These are phyloP conservation scores for Coregonus ussuriensis DNA, from an alignment of 2,797 vertebrate genomes.

Conservation along the genomic window DNA sequence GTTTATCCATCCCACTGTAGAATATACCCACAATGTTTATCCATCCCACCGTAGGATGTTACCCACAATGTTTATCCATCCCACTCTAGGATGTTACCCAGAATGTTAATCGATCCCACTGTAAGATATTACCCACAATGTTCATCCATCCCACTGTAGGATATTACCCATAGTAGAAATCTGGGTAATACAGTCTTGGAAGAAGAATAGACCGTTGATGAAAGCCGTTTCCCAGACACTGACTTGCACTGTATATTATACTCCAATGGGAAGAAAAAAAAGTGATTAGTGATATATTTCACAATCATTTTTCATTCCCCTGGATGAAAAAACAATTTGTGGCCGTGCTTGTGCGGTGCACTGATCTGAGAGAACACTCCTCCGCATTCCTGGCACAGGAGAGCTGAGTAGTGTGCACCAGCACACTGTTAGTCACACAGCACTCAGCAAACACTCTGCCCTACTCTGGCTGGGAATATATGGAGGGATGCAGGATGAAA, in stretches of 20 bases:
- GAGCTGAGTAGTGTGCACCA: slow-evolving; percentile 42
- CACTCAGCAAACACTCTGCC: slow-evolving; percentile 55
- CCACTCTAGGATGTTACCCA: background rate
- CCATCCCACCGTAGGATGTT: background rate
- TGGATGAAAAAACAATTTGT: slow-evolving; percentile 40
- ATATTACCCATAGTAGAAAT: background rate
- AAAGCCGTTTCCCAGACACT: slow-evolving; percentile 7
- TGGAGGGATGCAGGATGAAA: slow-evolving; percentile 56
- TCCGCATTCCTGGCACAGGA: slow-evolving; percentile 56
- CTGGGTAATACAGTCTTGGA: background rate
- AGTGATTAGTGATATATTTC: background rate
- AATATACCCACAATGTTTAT: too few relatives aligned
- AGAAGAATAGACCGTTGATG: slow-evolving; percentile 6
- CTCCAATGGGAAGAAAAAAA: slow-evolving; percentile 30
- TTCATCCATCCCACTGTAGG: background rate
- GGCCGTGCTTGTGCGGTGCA: slow-evolving; percentile 19
- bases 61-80: background rate
- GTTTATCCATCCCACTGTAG: too few relatives aligned
- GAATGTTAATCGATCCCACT: background rate
- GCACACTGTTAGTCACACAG: slow-evolving; percentile 44
- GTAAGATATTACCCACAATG: background rate
- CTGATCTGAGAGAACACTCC: slow-evolving; percentile 54
- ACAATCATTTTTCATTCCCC: slow-evolving; percentile 21
- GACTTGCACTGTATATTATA: slow-evolving; percentile 4
- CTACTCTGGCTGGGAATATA: slow-evolving; percentile 49